phyloP scores from a whole-genome alignment of 1,140 invertebrate genomes.

The Scaptomyza graminum region DNA sequence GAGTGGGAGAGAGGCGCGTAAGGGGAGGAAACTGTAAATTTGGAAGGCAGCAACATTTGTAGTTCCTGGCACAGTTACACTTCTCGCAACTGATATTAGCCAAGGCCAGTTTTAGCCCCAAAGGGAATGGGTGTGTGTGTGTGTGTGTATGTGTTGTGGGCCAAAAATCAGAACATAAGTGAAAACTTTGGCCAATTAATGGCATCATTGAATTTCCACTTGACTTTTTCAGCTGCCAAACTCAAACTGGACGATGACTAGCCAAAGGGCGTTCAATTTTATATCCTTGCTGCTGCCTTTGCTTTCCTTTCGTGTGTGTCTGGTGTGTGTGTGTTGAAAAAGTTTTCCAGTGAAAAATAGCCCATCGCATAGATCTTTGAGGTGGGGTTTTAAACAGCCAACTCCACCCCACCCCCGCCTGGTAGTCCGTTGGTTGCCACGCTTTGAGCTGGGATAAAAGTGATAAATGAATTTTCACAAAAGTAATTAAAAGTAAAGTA shows the following conservation, averaged over 20 bases:
- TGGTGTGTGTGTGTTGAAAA: slow-evolving; percentile 45
- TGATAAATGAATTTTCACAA: slow-evolving; percentile 83
- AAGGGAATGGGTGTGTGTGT: slow-evolving; percentile 14
- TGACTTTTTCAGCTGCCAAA: slow-evolving; percentile 80
- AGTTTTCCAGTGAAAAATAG: slow-evolving; percentile 79
- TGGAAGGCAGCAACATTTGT: slow-evolving; percentile 70
- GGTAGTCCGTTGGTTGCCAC: slow-evolving; percentile 34
- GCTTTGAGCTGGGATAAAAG: slow-evolving; percentile 77
- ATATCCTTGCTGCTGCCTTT: slow-evolving; percentile 45
- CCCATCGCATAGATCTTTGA: slow-evolving; percentile 70
- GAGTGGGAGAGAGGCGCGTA: too few species aligned
- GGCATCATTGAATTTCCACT: slow-evolving; percentile 83
- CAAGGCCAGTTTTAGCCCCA: slow-evolving; percentile 24
- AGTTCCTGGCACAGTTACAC: slow-evolving; percentile 75
- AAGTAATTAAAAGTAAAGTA: slow-evolving; percentile 83
- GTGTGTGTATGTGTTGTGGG: slow-evolving; percentile 27
- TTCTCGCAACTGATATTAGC: slow-evolving; percentile 28
- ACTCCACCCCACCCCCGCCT: too few species aligned
- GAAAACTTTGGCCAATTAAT: slow-evolving; percentile 83
- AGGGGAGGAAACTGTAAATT: slow-evolving; percentile 67
- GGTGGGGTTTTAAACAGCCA: not conserved
- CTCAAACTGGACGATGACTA: slow-evolving; percentile 78
- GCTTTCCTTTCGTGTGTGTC: slow-evolving; percentile 1
- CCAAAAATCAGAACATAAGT: slow-evolving; percentile 80
- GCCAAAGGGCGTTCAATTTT: slow-evolving; percentile 80